Base-by-base conservation (phyloP, 92 coral and sea anemone genomes). In the Parazoanthus swiftii region DNA sequence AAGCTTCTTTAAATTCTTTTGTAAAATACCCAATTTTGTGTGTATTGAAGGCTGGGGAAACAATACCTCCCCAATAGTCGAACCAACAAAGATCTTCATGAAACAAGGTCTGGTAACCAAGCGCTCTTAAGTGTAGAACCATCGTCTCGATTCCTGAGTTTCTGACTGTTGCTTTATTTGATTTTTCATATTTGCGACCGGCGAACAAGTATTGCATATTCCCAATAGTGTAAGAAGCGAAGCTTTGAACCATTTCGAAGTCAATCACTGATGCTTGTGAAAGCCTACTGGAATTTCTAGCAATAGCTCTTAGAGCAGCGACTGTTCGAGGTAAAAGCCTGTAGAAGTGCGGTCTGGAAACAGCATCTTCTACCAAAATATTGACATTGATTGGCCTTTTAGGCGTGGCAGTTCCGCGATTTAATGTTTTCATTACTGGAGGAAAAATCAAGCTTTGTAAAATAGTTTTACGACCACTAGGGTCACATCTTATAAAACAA, bases 71-170 rank as follows among this genome's bases (percentile, higher is more conserved):
- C 95, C 98, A 94, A 35, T 65, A 44, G 59, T 95, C 98, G 84
- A 85, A 96, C 94, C 98, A 96, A 66, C 98, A 96, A 38, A 92
- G 87, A 74, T 96, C 98, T 88, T 96, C 98, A 21, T 96, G 98
- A 59, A 93, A 82, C 38, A 96, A 88, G 6, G 96, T 91, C 73
- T 93, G 95, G 79, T 96, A 95, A 33, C 96, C 98, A 70, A 83
- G 81, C 15, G 81, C 88, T 85, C 85, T 91, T 67, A 91, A 92
- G 25, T 72, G 43, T 56, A 77, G 81, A 33, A 90, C 67, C 37
- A 95, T 88, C 13, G 63, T 75, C 37, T 85, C 88, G 21, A 96
- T 91, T 6, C 94, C 95, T 26, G 89, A 90, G 20, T 73, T 71
- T 75, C 97, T 76, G 33, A 54, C 66, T 38, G 74, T 80, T 18